Conservation (phyloP, 2,888 invertebrate genomes). For the Platycheirus rosarum region DNA sequence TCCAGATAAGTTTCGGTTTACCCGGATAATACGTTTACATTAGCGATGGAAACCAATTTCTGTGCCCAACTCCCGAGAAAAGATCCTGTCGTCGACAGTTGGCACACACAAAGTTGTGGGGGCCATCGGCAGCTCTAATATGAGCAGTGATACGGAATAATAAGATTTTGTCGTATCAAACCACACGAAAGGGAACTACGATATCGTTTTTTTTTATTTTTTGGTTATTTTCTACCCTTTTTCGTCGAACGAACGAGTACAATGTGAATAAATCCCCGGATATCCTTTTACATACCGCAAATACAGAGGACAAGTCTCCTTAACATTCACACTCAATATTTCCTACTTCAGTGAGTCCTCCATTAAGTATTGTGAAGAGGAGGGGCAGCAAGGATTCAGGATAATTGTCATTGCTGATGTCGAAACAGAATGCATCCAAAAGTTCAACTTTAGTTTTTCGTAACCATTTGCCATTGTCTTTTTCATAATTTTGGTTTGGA, state of each 20-base stretch:
- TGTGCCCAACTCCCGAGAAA: constrained; percentile 33
- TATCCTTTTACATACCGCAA: constrained; percentile 61
- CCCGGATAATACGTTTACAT: constrained; percentile 54
- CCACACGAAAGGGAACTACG: constrained; percentile 33
- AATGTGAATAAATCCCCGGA: constrained; percentile 60
- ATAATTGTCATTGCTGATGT: constrained; percentile 15
- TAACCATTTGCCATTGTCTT: neutral
- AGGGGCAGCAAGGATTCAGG: neutral
- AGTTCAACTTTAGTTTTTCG: constrained; percentile 25
- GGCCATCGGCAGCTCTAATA: constrained; percentile 41
- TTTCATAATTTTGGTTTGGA: neutral
- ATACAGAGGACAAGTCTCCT: constrained; percentile 43
- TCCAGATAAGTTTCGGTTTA: constrained; percentile 27
- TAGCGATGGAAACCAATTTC: constrained; percentile 67
- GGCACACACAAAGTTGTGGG: constrained; percentile 1
- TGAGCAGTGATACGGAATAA: constrained; percentile 70
- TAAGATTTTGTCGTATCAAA: constrained; percentile 65
- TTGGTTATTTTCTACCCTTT: neutral
- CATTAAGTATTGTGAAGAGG: neutral
- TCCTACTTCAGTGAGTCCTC: constrained; percentile 26
- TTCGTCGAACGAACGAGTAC: constrained; percentile 17
- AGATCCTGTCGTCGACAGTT: constrained; percentile 42
- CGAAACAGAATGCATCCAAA: constrained; percentile 47
- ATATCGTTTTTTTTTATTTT: neutral
- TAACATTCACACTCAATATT: constrained; percentile 48